Base-by-base conservation (phyloP, 2,797 vertebrate genomes). In the Thripadectes ignobilis region DNA sequence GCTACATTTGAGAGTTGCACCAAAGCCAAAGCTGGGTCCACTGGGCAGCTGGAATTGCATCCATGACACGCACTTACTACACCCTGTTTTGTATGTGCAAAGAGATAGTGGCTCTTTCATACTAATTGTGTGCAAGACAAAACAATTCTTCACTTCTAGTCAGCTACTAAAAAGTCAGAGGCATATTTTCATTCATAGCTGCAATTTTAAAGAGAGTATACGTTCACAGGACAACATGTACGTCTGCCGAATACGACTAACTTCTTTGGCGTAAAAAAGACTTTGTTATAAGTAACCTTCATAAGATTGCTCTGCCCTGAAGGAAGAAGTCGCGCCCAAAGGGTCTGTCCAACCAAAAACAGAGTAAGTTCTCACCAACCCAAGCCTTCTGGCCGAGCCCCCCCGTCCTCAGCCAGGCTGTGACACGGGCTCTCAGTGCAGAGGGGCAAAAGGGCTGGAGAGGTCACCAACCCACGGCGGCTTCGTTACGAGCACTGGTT, bases 241-340 rank as follows among this genome's bases (percentile, higher is more conserved):
- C 54, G 61, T 17, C 34, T 85, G 14, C n/a, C 0, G 0, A 55
- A 68, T 19, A 41, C 1, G 2, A 54, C 7, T 34, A 59, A 41
- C 23, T 8, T 45, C 41, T 68, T 52, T 23, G 0, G 0, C 36
- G n/a, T 45, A 36, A 22, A 52, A 73, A 82, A 62, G 18, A 23
- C 12, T 43, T 54, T 57, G 26, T 24, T 36, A 20, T 17, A 66
- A 75, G 34, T 11, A 86, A 73, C 27, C 54, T 54, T 22, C 30
- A 52, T 22, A 81, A 72, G 29, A 23, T 1, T 23, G 24, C 24
- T 68, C 27, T 46, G 55, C 45, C 36, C n/a, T 18, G 78, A 45
- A 71, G 3, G 29, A 77, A 45, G n/a, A 58, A 21, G 16, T 39
- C 11, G 14, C 4, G 0, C 21, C 21, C 23, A 27, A 34, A 38